Percentiles rank a stretch among this genome's conserved stretches.
Conservation (phyloP, 2,113 vertebrate species). For the Mobula hypostoma region DNA sequence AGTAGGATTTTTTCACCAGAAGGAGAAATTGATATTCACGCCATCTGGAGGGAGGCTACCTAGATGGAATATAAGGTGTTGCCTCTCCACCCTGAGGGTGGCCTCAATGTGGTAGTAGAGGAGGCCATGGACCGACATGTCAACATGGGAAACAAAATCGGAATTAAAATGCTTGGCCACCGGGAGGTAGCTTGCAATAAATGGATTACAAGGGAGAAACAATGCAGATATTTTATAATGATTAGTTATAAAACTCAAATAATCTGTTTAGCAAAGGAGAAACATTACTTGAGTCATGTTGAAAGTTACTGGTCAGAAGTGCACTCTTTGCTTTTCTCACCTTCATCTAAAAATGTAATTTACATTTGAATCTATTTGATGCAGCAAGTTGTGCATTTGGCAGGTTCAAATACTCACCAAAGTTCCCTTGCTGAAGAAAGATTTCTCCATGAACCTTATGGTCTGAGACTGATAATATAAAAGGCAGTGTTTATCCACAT, state of each 20-base stretch:
- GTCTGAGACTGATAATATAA: not conserved
- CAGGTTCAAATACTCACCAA: not conserved
- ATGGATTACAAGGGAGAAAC: not conserved
- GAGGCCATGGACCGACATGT: too few species aligned
- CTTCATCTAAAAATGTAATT: not conserved
- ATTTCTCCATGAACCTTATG: not conserved
- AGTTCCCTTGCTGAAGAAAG: not conserved
- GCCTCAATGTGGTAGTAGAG: too few species aligned
- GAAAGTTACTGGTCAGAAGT: not conserved
- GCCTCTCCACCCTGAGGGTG: too few species aligned
- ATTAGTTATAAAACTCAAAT: not conserved
- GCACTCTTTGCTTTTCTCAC: not conserved
- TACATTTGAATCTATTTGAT: not conserved
- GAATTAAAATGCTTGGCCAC: too few species aligned
- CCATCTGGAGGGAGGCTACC: too few species aligned
- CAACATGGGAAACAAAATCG: too few species aligned
- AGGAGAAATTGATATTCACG: too few species aligned
- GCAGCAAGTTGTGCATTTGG: not conserved
- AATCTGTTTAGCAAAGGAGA: not conserved
- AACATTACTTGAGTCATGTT: not conserved
- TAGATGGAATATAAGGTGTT: too few species aligned
- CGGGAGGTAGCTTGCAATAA: not conserved
- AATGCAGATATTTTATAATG: not conserved
- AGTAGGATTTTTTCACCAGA: too few species aligned
- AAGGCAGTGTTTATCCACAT: not conserved